A percentile compares a stretch with the other conserved stretches of the same genome.
These are phyloP conservation scores for Coecobrya sp. DNA, from an alignment of 2,888 invertebrate species.

Conservation along the genomic window DNA sequence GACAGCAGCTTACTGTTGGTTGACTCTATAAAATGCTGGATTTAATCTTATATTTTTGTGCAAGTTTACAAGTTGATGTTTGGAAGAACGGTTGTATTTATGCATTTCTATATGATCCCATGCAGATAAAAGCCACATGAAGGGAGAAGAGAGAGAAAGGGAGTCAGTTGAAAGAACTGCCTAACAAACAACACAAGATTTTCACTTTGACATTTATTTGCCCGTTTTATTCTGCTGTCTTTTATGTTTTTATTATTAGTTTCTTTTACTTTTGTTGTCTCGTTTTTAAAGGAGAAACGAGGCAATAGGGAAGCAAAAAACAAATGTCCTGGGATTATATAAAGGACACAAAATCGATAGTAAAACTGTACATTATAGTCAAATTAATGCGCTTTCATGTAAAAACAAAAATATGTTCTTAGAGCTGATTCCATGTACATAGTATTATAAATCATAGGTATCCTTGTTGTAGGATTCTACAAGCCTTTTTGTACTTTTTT, in stretches of 20 bases:
- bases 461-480: too few relatives aligned
- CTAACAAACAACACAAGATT: not conserved
- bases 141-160: not conserved
- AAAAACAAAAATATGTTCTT: not conserved
- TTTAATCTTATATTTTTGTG: not conserved
- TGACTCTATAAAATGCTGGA: not conserved
- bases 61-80: not conserved
- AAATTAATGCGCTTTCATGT: not conserved
- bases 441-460: not conserved
- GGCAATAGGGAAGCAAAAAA: not conserved
- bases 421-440: not conserved
- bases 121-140: not conserved
- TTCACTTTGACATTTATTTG: conserved; percentile 5
- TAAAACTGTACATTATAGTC: not conserved
- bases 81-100: not conserved
- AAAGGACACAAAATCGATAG: not conserved
- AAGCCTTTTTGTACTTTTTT: not conserved
- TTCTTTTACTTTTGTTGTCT: conserved; percentile 12
- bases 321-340: not conserved
- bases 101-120: not conserved
- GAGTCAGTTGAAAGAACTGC: not conserved
- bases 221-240: not conserved
- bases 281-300: conserved; percentile 7
- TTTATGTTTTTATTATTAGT: conserved; percentile 6
- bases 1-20: not conserved